phyloP scores from a whole-genome alignment of 2,113 vertebrate species.

The Pedetes capensis region DNA sequence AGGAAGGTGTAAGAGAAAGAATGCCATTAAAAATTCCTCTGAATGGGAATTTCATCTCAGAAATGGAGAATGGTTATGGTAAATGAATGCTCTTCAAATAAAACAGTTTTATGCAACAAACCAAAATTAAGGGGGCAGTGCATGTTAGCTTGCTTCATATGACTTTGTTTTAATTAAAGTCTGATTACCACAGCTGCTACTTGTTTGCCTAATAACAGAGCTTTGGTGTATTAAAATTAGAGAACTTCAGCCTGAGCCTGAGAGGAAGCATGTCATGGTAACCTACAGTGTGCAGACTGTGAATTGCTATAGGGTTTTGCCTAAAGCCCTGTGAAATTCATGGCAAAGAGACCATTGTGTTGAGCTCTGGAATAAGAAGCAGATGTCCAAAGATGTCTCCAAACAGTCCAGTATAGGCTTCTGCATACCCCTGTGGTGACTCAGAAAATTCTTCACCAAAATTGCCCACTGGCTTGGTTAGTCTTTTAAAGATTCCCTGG shows the following conservation, averaged over 20 bases:
- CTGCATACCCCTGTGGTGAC: slow-evolving; percentile 16
- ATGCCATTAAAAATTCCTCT: background rate
- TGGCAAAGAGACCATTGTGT: slow-evolving; percentile 45
- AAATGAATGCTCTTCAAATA: background rate
- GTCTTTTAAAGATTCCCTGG: background rate
- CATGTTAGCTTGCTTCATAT: background rate
- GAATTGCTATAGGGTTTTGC: slow-evolving; percentile 43
- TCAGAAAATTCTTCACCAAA: slow-evolving; percentile 55
- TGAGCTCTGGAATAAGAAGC: slow-evolving; percentile 35
- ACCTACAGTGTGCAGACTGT: background rate
- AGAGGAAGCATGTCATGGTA: background rate
- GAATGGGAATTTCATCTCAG: slow-evolving; percentile 38
- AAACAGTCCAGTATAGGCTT: background rate
- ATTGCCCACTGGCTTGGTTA: background rate
- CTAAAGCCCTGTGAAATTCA: slow-evolving; percentile 65
- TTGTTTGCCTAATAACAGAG: slow-evolving; percentile 46
- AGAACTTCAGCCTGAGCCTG: background rate
- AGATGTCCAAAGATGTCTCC: slow-evolving; percentile 50
- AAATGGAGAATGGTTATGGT: slow-evolving; percentile 51
- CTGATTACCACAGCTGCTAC: slow-evolving; percentile 48
- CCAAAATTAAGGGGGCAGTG: background rate
- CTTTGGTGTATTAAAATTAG: background rate
- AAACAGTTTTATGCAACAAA: slow-evolving; percentile 18
- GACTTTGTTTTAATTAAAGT: slow-evolving; percentile 48
- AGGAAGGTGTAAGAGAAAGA: background rate